Conservation (phyloP, 2,113 vertebrate species). For the Rhombomys opimus region DNA sequence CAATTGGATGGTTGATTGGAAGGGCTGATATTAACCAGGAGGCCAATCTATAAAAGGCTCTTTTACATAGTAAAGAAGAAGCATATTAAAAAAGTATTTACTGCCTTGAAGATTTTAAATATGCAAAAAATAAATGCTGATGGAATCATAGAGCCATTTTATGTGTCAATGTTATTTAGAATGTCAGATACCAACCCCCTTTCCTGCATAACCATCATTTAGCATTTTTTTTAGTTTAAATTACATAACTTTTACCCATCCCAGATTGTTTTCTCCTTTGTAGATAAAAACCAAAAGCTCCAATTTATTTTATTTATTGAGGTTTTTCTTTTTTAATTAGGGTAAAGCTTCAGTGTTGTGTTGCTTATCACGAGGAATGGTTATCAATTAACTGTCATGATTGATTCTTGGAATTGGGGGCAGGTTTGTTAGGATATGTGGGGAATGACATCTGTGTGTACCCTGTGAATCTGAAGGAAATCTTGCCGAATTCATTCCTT, state of each 20-base stretch:
- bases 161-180: constrained; percentile 67
- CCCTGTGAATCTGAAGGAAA: background rate
- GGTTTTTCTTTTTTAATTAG: constrained; percentile 26
- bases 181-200: background rate
- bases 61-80: constrained; percentile 74
- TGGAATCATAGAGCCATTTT: constrained; percentile 52
- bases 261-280: constrained; percentile 9
- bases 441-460: background rate
- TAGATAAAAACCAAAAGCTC: background rate
- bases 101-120: constrained; percentile 63
- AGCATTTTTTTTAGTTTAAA: background rate
- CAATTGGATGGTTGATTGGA: constrained; percentile 78
- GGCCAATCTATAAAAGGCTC: constrained; percentile 74
- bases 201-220: background rate
- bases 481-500: background rate
- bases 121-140: constrained; percentile 59
- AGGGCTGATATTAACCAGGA: constrained; percentile 73
- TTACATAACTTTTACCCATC: background rate
- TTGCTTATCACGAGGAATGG: constrained; percentile 4
- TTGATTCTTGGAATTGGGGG: constrained; percentile 22
- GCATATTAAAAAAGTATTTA: constrained; percentile 72
- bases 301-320: background rate
- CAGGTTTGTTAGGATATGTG: background rate
- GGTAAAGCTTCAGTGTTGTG: background rate
- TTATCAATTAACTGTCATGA: background rate